A percentile compares a stretch with the other conserved stretches of the same genome.
Conservation (phyloP, 2,797 vertebrate genomes). For the Pristis pectinata region DNA sequence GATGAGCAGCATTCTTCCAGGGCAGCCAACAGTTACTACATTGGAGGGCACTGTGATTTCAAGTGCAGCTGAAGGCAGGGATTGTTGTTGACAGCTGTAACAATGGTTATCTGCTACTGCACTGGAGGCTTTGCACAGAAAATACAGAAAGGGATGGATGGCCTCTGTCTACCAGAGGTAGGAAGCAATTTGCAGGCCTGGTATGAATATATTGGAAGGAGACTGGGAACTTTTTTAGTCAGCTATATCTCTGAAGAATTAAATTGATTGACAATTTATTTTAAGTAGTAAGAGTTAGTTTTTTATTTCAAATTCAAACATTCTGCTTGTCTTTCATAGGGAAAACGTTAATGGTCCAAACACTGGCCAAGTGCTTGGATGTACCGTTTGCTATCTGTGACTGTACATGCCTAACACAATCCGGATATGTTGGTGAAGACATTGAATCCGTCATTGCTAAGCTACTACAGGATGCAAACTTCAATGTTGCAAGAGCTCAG, state of each 20-base stretch:
- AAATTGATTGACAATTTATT: neutral
- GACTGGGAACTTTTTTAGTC: neutral
- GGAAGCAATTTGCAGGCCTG: neutral
- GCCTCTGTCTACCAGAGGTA: too few species aligned
- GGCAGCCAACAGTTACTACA: neutral
- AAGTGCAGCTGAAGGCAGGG: neutral
- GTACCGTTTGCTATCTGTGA: conserved; percentile 97
- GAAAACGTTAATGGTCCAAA: conserved; percentile 96
- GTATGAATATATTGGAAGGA: neutral
- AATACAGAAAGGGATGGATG: neutral
- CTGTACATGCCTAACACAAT: conserved; percentile 92
- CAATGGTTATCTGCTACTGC: neutral
- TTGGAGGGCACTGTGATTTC: neutral
- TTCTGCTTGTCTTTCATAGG: conserved; percentile 56
- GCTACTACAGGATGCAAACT: conserved; percentile 93
- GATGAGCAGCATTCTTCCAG: neutral
- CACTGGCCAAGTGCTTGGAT: conserved; percentile 88
- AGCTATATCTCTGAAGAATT: neutral
- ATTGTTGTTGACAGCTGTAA: neutral
- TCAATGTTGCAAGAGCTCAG: conserved; percentile 90
- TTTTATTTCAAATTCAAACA: conserved; percentile 17
- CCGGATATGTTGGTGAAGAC: conserved; percentile 93
- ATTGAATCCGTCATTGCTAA: conserved; percentile 96
- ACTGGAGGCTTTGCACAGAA: neutral
- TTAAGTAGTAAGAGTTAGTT: too few species aligned